A percentile compares a stretch with the other conserved stretches of the same genome.
phyloP scores from a whole-genome alignment of 2,888 invertebrate species.

The Alentia gelatinosa region DNA sequence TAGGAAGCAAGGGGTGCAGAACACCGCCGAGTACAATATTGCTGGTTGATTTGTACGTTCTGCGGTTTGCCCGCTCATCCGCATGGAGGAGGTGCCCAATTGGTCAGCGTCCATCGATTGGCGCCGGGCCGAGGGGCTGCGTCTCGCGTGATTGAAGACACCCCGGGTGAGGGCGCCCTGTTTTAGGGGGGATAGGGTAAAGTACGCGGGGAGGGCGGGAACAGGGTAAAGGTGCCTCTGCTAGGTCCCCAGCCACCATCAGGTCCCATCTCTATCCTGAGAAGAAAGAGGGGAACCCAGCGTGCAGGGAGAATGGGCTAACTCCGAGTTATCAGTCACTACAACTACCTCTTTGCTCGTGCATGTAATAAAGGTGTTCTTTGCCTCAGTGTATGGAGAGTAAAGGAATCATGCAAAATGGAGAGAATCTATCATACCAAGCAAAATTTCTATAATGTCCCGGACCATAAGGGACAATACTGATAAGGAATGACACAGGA shows the following conservation, averaged over 20 bases:
- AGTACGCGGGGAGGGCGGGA: neutral
- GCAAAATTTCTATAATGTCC: no score
- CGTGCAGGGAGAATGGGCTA: no score
- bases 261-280: neutral
- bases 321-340: no score
- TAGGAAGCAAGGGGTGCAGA: neutral
- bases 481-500: no score
- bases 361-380: no score
- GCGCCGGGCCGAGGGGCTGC: neutral
- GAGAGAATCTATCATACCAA: no score
- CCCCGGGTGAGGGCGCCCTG: neutral
- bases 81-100: neutral
- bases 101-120: conserved; percentile 18
- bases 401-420: no score
- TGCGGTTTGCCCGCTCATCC: neutral
- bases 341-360: no score
- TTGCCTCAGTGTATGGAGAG: no score
- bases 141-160: neutral
- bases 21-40: neutral
- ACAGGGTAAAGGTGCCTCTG: neutral
- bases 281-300: no score
- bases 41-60: conserved; percentile 17
- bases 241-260: neutral
- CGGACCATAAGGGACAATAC: no score
- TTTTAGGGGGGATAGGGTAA: neutral